A percentile compares a stretch with the other conserved stretches of the same genome.
Evolutionary conservation across 2,113 vertebrate species (phyloP).

Genomic region (Scomber japonicus): DNA sequence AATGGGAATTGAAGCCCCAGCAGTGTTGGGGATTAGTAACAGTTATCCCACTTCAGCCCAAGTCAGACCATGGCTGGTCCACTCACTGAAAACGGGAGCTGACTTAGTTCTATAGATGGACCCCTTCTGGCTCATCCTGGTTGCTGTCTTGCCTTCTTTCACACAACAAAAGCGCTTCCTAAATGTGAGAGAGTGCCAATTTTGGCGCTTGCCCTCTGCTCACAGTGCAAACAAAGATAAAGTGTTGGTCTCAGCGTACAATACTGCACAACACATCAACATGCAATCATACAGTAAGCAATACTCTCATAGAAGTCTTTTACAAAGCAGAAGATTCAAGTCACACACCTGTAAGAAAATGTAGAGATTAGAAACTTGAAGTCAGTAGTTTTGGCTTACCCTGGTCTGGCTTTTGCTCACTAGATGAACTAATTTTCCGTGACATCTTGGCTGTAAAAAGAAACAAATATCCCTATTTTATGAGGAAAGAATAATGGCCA

Average conservation of each 20-base stretch:
- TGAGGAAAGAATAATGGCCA: slow-evolving; percentile 17
- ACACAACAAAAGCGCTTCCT: slow-evolving; percentile 45
- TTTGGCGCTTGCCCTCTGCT: slow-evolving; percentile 47
- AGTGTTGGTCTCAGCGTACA: slow-evolving; percentile 39
- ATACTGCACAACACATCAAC: slow-evolving; percentile 1
- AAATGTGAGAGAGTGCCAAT: slow-evolving; percentile 33
- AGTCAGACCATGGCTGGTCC: slow-evolving; percentile 61
- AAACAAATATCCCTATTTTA: slow-evolving; percentile 76
- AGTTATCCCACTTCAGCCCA: slow-evolving; percentile 62
- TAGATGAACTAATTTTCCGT: slow-evolving; percentile 97
- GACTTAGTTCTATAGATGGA: slow-evolving; percentile 64
- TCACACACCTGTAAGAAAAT: slow-evolving; percentile 45
- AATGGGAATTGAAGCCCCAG: slow-evolving; percentile 49
- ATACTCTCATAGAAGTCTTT: neutral
- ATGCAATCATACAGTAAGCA: neutral
- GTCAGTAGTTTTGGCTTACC: slow-evolving; percentile 89
- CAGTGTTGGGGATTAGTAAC: slow-evolving; percentile 71
- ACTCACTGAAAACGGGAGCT: slow-evolving; percentile 75
- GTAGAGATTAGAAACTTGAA: slow-evolving; percentile 35
- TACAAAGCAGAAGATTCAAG: slow-evolving; percentile 11
- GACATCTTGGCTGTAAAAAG: slow-evolving; percentile 97
- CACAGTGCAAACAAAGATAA: slow-evolving; percentile 64
- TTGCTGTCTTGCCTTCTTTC: slow-evolving; percentile 10
- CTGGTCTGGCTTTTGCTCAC: slow-evolving; percentile 94
- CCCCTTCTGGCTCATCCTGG: slow-evolving; percentile 35